Evolutionary conservation across 2,888 invertebrate species (phyloP).

Genomic region (Poecilobothrus nobilitatus): DNA sequence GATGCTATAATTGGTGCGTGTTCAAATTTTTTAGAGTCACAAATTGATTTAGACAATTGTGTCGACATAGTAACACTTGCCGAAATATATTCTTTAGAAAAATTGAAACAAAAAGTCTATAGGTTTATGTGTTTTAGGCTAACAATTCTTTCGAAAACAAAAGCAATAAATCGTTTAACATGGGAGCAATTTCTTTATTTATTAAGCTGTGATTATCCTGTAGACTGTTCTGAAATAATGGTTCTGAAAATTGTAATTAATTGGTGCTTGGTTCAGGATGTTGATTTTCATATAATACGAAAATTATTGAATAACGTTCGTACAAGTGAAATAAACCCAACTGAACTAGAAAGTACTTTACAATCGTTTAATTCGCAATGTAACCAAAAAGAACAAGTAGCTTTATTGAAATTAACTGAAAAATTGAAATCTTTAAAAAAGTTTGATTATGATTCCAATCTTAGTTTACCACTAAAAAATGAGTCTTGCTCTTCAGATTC

Average conservation of each 20-base stretch:
- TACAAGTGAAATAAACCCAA: conserved; percentile 30
- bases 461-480: not conserved
- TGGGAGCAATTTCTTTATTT: conserved; percentile 54
- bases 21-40: conserved; percentile 55
- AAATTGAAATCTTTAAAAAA: not conserved
- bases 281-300: conserved; percentile 24
- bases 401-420: not conserved
- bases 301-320: conserved; percentile 31
- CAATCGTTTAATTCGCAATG: conserved; percentile 2
- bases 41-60: conserved; percentile 61
- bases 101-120: conserved; percentile 52
- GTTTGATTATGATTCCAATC: not conserved
- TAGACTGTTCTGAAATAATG: conserved; percentile 57
- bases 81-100: conserved; percentile 56
- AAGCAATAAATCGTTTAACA: conserved; percentile 53
- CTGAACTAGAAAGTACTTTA: conserved; percentile 18
- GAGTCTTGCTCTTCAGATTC: not conserved
- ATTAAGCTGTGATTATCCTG: conserved; percentile 57
- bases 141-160: conserved; percentile 51
- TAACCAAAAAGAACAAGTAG: not conserved
- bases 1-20: conserved; percentile 59
- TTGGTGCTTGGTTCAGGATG: conserved; percentile 45
- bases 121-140: conserved; percentile 58
- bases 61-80: conserved; percentile 62
- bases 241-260: conserved; percentile 52